Base-by-base conservation (phyloP, 1,140 invertebrate species). In the Rhyzopertha dominica region DNA sequence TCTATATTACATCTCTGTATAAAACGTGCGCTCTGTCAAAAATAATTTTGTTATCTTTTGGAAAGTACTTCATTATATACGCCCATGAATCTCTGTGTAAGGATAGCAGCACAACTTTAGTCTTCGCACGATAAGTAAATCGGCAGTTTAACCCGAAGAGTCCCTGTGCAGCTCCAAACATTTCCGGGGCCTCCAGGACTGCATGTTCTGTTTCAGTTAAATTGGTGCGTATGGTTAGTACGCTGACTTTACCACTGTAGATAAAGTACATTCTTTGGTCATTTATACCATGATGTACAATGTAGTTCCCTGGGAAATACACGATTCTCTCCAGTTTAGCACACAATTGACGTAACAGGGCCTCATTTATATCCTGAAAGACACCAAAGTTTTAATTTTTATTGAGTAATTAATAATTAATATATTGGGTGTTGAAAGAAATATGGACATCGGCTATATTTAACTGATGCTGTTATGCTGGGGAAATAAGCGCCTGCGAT, bases 291-390 rank as follows among this genome's bases (percentile, higher is more conserved):
- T 39, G 17, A 26, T 39, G 37, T 4, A 39, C 37, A 14, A 39
- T 39, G 13, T 39, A 39, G 16, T 39, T 39, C 3, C 37, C 37
- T 16, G 25, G 17, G 24, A 39, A 39, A 26, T 26, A 39, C 17
- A 39, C 37, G 3, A 24, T 20, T 2, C 37, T 2, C 13, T 20
- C 29, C 37, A 39, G 17, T 17, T 28, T 23, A 14, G 14, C 24
- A n/a, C 37, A 39, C 3, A 39, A 26, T 26, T 39, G 37, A 2
- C 14, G 25, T 9, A 39, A 26, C 17, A 39, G 37, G 18, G 37
- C 37, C 19, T 28, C 25, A 26, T 39, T 39, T 23, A 39, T 39
- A 39, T 39, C 37, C 37, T 39, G 37, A 9, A 28, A 19, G 5
- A 17, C n/a, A n/a, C n/a, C n/a, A 8, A 12, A 5, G 18, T 20